Base-by-base conservation (phyloP, 1,140 invertebrate genomes). In the Ptiloglossa arizonensis region DNA sequence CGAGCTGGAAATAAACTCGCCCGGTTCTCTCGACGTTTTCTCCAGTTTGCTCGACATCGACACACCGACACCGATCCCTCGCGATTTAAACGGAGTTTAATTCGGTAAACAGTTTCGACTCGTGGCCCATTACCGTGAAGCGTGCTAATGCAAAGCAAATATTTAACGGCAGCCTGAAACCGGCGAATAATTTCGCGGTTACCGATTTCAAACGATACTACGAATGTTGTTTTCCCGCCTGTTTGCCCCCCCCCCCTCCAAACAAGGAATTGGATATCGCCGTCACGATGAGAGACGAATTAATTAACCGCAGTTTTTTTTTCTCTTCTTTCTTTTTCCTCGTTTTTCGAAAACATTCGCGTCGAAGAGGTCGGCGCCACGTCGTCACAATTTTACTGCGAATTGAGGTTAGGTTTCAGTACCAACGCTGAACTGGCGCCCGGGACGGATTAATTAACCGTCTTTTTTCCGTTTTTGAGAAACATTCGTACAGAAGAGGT, bases 91-190 rank as follows among this genome's bases (percentile, higher is more conserved):
- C 78, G 35, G 27, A 68, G 63, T 35, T 79, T 79, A 75, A 79
- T 75, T 68, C 63, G 54, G 71, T 54, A 79, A 79, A 79, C 78
- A 79, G 54, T 62, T 52, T 32, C 78, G 56, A 75, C 64, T 69
- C 63, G 71, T 13, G 46, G 27, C 44, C 71, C 62, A 79, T 79
- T 68, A 68, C 46, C 44, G 48, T 24, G 46, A 54, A 62, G 29
- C 54, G 71, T 54, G 54, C 71, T 79, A 79, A 79, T 79, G 71
- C 35, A 67, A n/a, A 22, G 71, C 38, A 79, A 79, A 79, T 79
- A 75, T 79, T 79, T 74, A 68, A 60, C 32, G 38, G 35, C n/a
- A 73, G 22, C 52, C n/a, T 29, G 44, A 71, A 71, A 71, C 67
- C 29, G 35, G 67, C 70, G 71, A 77, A 77, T 77, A 70, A 44